phyloP scores from a whole-genome alignment of 1,140 invertebrate species.

The Drosophila rhopaloa region DNA sequence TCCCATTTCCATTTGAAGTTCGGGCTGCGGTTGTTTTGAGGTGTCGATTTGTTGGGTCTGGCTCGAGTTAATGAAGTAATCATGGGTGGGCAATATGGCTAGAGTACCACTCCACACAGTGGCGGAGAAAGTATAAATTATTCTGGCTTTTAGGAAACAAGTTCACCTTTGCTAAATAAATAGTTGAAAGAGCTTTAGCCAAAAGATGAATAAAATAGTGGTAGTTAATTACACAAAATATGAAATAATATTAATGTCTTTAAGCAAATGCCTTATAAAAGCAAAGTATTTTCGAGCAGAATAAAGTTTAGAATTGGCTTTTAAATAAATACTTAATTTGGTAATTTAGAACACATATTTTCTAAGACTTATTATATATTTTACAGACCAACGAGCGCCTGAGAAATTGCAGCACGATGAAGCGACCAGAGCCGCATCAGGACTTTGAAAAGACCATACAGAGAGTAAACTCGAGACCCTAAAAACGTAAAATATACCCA shows the following conservation, averaged over 20 bases:
- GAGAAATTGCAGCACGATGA: constrained; percentile 77
- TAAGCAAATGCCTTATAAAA: no score
- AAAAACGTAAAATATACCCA: no score
- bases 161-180: background rate
- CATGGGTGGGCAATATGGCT: constrained; percentile 27
- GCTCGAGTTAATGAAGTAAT: constrained; percentile 75
- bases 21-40: constrained; percentile 56
- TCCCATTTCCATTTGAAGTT: constrained; percentile 54
- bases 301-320: no score
- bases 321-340: no score
- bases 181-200: background rate
- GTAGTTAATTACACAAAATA: no score
- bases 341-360: background rate
- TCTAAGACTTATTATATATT: background rate
- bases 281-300: no score
- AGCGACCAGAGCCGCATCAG: constrained; percentile 79
- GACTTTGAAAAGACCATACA: constrained; percentile 84
- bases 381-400: constrained; percentile 71
- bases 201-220: no score
- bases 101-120: background rate
- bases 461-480: constrained; percentile 64
- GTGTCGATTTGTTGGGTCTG: constrained; percentile 72
- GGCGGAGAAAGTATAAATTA: constrained; percentile 9
- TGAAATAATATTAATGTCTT: no score
- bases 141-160: constrained; percentile 10